phyloP scores from a whole-genome alignment of 2,888 invertebrate genomes.

The Conops quadrifasciatus region DNA sequence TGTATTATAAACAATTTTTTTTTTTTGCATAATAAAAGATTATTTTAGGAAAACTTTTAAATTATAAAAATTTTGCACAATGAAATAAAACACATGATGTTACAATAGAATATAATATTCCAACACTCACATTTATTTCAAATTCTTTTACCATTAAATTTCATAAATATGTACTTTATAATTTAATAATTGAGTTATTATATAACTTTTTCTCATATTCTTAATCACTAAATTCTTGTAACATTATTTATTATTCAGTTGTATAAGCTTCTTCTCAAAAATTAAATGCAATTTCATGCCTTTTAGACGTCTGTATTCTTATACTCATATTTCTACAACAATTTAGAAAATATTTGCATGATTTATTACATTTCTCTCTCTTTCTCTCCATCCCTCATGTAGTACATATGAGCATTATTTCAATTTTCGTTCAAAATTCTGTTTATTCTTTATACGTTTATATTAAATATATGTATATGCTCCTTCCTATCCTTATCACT shows the following conservation, averaged over 20 bases:
- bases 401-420: no score
- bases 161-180: not conserved
- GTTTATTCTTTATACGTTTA: no score
- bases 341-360: not conserved
- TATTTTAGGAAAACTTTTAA: no score
- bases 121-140: slow-evolving; percentile 30
- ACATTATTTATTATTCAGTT: not conserved
- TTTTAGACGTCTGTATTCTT: not conserved
- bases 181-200: not conserved
- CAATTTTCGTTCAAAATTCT: no score
- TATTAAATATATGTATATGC: no score
- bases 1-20: no score
- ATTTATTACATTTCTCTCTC: no score
- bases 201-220: not conserved
- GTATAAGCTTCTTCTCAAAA: slow-evolving; percentile 3
- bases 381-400: no score
- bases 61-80: no score
- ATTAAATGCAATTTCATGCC: slow-evolving; percentile 3
- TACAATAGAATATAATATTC: slow-evolving; percentile 20
- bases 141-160: slow-evolving; percentile 17
- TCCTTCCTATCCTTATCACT: no score
- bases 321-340: not conserved
- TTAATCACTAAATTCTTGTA: not conserved
- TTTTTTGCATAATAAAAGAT: no score
- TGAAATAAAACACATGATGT: not conserved